phyloP scores from a whole-genome alignment of 1,140 invertebrate genomes.

The Drosophila asahinai region DNA sequence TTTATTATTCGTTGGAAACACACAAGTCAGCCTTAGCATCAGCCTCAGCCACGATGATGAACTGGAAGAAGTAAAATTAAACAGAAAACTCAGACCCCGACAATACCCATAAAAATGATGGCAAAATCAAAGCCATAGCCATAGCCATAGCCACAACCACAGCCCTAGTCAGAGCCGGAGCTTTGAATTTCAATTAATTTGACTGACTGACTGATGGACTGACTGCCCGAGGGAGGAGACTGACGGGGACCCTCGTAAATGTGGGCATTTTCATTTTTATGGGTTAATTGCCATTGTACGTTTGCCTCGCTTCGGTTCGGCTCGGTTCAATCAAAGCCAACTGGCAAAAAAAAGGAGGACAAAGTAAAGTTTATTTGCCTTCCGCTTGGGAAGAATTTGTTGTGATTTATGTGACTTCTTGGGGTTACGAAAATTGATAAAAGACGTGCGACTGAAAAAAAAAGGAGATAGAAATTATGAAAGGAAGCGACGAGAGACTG shows the following conservation, averaged over 20 bases:
- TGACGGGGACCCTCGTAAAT: slow-evolving; percentile 53
- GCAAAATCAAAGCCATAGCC: slow-evolving; percentile 58
- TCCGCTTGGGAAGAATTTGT: slow-evolving; percentile 16
- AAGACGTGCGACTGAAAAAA: slow-evolving; percentile 3
- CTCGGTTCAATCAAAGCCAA: slow-evolving; percentile 62
- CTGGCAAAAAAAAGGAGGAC: slow-evolving; percentile 48
- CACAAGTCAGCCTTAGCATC: slow-evolving; percentile 45
- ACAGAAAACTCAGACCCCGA: slow-evolving; percentile 51
- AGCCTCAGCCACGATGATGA: slow-evolving; percentile 24
- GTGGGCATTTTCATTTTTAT: slow-evolving; percentile 80
- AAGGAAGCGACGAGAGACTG: slow-evolving; percentile 11
- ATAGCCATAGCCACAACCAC: slow-evolving; percentile 14
- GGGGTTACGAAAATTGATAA: slow-evolving; percentile 37
- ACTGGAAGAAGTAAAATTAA: slow-evolving; percentile 66
- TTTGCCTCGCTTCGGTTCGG: slow-evolving; percentile 30
- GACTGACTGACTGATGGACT: slow-evolving; percentile 39
- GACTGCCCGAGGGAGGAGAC: slow-evolving; percentile 24
- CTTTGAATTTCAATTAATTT: slow-evolving; percentile 83
- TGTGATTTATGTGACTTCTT: slow-evolving; percentile 67
- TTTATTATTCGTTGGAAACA: slow-evolving; percentile 82
- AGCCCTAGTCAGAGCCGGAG: slow-evolving; percentile 20
- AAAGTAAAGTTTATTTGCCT: slow-evolving; percentile 62
- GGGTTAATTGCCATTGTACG: slow-evolving; percentile 80
- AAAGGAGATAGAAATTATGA: slow-evolving; percentile 8
- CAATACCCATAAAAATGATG: slow-evolving; percentile 64